phyloP scores from a whole-genome alignment of 1,140 invertebrate genomes.

The Drosophila leontia region DNA sequence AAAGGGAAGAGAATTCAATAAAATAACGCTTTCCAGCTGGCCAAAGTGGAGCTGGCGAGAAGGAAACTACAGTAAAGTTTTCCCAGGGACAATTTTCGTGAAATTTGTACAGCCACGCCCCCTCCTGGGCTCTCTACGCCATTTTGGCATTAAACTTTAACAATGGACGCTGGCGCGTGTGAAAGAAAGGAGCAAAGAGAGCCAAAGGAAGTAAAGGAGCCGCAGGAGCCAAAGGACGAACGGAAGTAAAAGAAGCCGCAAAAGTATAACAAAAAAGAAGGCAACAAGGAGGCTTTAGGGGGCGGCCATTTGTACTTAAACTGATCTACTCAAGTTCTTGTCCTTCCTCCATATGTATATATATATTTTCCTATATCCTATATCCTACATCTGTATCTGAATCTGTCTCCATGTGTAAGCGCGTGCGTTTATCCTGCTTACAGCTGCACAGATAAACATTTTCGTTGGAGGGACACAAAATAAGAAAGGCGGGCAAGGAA shows the following conservation, averaged over 20 bases:
- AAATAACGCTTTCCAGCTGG: conserved; percentile 76
- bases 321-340: conserved; percentile 67
- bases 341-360: background rate
- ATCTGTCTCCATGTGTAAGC: conserved; percentile 34
- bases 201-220: conserved; percentile 4
- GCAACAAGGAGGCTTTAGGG: conserved; percentile 2
- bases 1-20: conserved; percentile 63
- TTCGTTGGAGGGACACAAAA: conserved; percentile 44
- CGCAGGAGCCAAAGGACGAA: conserved; percentile 20
- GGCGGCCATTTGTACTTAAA: conserved; percentile 73
- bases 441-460: conserved; percentile 76
- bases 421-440: conserved; percentile 68
- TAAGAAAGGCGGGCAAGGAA: conserved; percentile 12
- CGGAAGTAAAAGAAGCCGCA: conserved; percentile 55
- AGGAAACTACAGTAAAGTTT: conserved; percentile 66
- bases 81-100: conserved; percentile 69
- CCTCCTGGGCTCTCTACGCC: conserved; percentile 6
- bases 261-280: conserved; percentile 57
- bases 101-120: conserved; percentile 68
- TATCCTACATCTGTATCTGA: conserved; percentile 6
- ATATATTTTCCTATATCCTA: conserved; percentile 1
- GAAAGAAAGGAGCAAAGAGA: conserved; percentile 34
- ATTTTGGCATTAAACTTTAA: conserved; percentile 64
- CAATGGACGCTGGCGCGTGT: conserved; percentile 64
- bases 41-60: conserved; percentile 16